Evolutionary conservation across 1,140 invertebrate genomes (phyloP).

Genomic region (Trichoplusia ni): DNA sequence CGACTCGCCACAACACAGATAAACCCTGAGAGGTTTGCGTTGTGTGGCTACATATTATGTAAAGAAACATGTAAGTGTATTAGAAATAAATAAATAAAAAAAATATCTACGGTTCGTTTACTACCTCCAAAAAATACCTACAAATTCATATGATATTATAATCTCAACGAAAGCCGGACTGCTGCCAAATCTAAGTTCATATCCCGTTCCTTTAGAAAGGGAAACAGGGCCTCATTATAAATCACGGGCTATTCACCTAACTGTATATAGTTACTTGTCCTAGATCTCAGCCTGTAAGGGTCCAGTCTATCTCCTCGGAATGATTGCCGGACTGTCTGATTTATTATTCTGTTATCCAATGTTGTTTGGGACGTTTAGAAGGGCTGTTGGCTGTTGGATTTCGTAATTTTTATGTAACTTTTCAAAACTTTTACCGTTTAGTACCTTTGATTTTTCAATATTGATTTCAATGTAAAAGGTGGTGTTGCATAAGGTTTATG

Average conservation of each 20-base stretch:
- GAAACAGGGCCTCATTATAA: conserved; percentile 27
- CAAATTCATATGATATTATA: conserved; percentile 15
- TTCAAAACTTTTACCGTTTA: too few species aligned
- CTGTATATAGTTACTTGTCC: conserved; percentile 14
- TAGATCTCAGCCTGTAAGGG: conserved; percentile 10
- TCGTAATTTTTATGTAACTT: not conserved
- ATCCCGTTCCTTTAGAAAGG: conserved; percentile 14
- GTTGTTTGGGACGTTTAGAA: not conserved
- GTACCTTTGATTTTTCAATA: too few species aligned
- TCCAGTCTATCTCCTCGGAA: conserved; percentile 2
- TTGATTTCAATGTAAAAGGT: too few species aligned
- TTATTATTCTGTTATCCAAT: conserved; percentile 21
- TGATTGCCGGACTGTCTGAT: conserved; percentile 18
- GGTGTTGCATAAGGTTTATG: too few species aligned
- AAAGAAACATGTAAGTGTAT: too few species aligned
- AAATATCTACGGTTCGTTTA: too few species aligned
- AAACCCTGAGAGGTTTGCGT: too few species aligned
- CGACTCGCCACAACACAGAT: too few species aligned
- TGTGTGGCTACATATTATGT: too few species aligned
- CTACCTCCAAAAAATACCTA: not conserved
- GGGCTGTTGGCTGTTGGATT: not conserved
- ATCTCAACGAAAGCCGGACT: not conserved
- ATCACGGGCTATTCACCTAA: conserved; percentile 25
- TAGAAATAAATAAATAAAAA: too few species aligned
- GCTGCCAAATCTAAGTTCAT: not conserved